Base-by-base conservation (phyloP, 2,888 invertebrate species). In the Notocelia uddmanniana region DNA sequence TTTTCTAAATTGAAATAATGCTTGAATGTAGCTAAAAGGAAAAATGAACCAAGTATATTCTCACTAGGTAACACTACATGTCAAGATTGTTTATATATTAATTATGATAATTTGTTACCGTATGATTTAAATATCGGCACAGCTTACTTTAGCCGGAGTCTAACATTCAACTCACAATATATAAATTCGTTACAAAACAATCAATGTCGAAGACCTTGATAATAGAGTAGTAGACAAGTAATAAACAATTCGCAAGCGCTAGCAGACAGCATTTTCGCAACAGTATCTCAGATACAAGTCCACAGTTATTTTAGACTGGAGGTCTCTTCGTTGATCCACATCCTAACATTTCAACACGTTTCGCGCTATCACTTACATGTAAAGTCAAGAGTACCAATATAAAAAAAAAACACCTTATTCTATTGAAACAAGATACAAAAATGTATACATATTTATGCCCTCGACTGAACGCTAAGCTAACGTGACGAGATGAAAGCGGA, bases 171-270 rank as follows among this genome's bases (percentile, higher is more conserved):
- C 11, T n/a, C n/a, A n/a, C 31, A 13, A 37, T 13, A 45, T 19
- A 31, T 18, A 23, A 18, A 52, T 31, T 19, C 23, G 19, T 31
- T 8, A 31, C 54, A 45, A 48, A 59, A 83, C 77, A 83, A 90
- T 90, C 90, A 83, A 82, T 85, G 91, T 90, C 88, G 90, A 89
- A 87, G 89, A 90, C 91, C 92, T 92, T 92, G 91, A 91, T 91
- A 87, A 80, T 88, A 87, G 83, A 83, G 85, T 80, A 85, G 82
- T 80, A 2, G n/a, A n/a, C 81, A 85, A 88, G 87, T 85, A 87
- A 85, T 74, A 77, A 77, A 83, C 83, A 82, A 87, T 88, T 87
- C 81, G 87, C 86, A 82, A 80, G 77, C 77, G 79, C 81, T 78
- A 77, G 78, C 78, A 77, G 66, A 73, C 64, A 71, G 75, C 71